Conservation (phyloP, 2,113 vertebrate genomes). For the Coreoperca whiteheadi region DNA sequence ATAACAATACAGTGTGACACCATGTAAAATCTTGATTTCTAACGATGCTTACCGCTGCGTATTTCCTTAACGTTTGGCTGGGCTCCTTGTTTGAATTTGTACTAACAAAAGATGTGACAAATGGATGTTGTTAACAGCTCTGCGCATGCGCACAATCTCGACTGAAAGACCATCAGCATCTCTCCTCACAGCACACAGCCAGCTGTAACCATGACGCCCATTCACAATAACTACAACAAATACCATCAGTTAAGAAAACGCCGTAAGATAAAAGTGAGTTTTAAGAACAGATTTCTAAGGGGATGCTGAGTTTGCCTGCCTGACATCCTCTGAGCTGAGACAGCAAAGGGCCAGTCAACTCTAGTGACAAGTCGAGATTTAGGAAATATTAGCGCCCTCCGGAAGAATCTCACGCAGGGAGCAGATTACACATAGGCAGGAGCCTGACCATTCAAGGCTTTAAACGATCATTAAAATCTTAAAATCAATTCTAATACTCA, state of each 20-base stretch:
- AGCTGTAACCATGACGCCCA: neutral
- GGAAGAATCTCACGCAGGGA: too few species aligned
- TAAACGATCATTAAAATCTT: neutral
- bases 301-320: too few species aligned
- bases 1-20: neutral
- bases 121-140: neutral
- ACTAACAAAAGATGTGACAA: conserved; percentile 42
- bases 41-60: conserved; percentile 30
- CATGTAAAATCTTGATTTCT: accelerated
- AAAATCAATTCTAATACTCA: neutral
- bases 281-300: too few species aligned
- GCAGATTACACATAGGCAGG: too few species aligned
- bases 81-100: neutral
- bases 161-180: conserved; percentile 63
- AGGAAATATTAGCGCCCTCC: too few species aligned
- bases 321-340: too few species aligned
- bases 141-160: conserved; percentile 61
- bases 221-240: neutral
- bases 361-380: too few species aligned
- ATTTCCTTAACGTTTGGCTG: neutral
- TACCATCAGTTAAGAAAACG: neutral
- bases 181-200: neutral
- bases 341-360: too few species aligned
- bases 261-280: too few species aligned
- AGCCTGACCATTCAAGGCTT: too few species aligned